Evolutionary conservation across 2,113 vertebrate genomes (phyloP).

Genomic region (Thryonomys swinderianus): DNA sequence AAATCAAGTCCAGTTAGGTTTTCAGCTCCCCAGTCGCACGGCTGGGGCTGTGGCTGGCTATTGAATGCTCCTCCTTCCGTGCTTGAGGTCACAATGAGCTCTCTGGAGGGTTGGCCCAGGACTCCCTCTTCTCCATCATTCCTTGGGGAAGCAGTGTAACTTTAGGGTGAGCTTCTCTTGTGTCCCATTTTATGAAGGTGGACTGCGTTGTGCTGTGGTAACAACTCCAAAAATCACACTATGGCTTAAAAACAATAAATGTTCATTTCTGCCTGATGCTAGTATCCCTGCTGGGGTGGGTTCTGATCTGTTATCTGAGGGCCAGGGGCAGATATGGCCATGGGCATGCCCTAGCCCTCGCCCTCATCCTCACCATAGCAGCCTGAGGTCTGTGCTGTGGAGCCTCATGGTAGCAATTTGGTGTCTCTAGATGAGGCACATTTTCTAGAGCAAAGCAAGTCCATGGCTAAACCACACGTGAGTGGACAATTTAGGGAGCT

Average conservation of each 20-base stretch:
- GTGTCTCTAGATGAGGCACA: neutral
- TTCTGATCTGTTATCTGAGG: neutral
- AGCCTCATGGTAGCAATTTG: neutral
- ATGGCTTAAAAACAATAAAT: conserved; percentile 7
- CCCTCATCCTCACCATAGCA: rapidly evolving
- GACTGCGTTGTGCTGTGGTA: neutral
- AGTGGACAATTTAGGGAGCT: neutral
- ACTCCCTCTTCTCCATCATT: neutral
- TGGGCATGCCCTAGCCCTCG: rapidly evolving
- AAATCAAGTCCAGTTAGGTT: conserved; percentile 5
- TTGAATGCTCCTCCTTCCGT: neutral
- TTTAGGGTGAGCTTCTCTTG: neutral
- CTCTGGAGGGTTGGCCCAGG: neutral
- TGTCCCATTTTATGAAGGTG: neutral
- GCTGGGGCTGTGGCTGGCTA: neutral
- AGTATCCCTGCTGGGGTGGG: neutral
- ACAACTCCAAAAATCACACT: neutral
- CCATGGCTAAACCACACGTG: neutral
- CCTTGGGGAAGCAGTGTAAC: neutral
- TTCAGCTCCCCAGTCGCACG: neutral
- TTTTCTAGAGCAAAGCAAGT: neutral
- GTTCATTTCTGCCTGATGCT: neutral
- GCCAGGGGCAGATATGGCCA: neutral
- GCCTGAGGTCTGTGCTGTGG: neutral
- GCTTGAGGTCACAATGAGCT: neutral